A percentile compares a stretch with the other conserved stretches of the same genome.
phyloP scores from a whole-genome alignment of 2,888 invertebrate genomes.

The Hemicrepidius hirtus region DNA sequence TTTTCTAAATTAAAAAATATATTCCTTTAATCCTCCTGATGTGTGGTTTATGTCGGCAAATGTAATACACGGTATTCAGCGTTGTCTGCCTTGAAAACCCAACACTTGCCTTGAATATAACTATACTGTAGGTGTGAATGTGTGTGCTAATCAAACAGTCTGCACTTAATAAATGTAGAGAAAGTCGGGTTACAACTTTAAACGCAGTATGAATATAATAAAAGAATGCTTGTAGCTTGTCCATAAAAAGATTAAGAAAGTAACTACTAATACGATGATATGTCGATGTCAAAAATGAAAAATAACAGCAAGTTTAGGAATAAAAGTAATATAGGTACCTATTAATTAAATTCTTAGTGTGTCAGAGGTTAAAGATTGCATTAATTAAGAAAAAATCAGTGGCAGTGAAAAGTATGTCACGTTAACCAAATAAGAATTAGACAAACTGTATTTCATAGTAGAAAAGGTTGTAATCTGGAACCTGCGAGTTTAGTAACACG shows the following conservation, averaged over 20 bases:
- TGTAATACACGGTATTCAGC: constrained; percentile 25
- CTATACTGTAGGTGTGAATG: constrained; percentile 34
- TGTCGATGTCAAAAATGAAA: constrained; percentile 25
- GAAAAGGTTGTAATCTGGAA: constrained; percentile 28
- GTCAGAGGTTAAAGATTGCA: constrained; percentile 23
- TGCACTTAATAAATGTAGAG: background rate
- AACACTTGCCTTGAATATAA: constrained; percentile 33
- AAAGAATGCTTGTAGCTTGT: background rate
- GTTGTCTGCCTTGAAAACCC: constrained; percentile 36
- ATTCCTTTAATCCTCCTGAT: constrained; percentile 9
- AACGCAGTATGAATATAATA: background rate
- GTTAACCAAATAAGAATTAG: constrained; percentile 24
- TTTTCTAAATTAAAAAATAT: constrained; percentile 9
- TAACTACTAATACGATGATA: background rate
- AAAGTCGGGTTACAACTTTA: background rate
- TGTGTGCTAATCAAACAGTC: background rate
- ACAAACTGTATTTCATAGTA: constrained; percentile 1
- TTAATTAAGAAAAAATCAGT: constrained; percentile 29
- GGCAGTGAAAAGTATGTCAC: constrained; percentile 31
- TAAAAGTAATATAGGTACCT: too few relatives aligned
- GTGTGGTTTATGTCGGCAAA: background rate
- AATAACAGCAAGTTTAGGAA: background rate
- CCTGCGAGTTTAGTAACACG: constrained; percentile 32
- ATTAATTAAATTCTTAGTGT: constrained; percentile 40
- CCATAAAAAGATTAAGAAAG: background rate